Evolutionary conservation across 2,113 vertebrate genomes (phyloP).

Genomic region (Bubo scandiacus): DNA sequence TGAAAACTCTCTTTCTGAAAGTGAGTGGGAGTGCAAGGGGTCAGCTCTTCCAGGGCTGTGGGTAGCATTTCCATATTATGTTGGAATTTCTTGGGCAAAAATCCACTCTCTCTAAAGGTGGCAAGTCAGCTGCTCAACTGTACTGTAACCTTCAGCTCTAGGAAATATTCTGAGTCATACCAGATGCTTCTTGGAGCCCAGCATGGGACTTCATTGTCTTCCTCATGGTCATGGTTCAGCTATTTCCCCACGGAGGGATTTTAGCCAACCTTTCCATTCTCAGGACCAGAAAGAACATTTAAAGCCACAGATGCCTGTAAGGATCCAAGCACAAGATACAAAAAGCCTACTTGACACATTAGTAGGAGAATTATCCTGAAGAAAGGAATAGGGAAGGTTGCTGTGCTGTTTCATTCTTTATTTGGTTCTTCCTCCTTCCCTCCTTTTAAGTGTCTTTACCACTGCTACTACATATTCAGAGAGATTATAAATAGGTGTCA

Average conservation of each 20-base stretch:
- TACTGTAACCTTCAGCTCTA: constrained; percentile 20
- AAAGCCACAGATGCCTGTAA: not conserved
- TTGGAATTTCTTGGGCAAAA: not conserved
- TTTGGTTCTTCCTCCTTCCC: not conserved
- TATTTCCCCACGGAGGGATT: not conserved
- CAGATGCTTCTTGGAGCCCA: constrained; percentile 24
- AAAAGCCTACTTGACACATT: not conserved
- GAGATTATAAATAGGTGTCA: not conserved
- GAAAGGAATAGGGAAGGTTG: not conserved
- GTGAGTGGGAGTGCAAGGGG: not conserved
- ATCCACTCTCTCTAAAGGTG: not conserved
- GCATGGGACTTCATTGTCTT: constrained; percentile 32
- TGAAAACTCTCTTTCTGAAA: not conserved
- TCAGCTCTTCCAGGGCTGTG: not conserved
- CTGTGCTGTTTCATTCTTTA: not conserved
- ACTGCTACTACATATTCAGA: not conserved
- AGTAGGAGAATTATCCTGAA: not conserved
- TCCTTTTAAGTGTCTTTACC: not conserved
- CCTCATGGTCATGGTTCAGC: constrained; percentile 25
- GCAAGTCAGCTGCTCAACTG: not conserved
- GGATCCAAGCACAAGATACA: not conserved
- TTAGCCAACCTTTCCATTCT: constrained; percentile 29
- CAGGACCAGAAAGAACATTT: not conserved
- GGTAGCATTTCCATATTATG: not conserved
- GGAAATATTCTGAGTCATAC: constrained; percentile 46